Percentiles rank a stretch among this genome's conserved stretches.
These are phyloP conservation scores for Lithobates sylvaticus DNA, from an alignment of 2,797 vertebrate species.

Conservation along the genomic window DNA sequence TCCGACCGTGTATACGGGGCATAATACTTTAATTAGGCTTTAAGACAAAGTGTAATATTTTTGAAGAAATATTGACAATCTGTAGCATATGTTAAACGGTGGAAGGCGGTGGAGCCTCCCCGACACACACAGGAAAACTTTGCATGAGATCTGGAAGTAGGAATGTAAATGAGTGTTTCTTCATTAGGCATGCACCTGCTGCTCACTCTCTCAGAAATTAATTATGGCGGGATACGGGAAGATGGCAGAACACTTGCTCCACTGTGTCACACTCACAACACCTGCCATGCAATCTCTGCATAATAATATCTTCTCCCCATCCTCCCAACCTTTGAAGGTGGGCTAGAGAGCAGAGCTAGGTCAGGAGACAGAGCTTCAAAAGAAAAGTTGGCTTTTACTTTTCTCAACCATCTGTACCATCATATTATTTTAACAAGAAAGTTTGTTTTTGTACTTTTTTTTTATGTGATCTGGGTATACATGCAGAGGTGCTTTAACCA, in stretches of 20 bases:
- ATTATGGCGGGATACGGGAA: constrained; percentile 28
- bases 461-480: no score
- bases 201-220: constrained; percentile 27
- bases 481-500: no score
- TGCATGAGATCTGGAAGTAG: background rate
- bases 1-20: no score
- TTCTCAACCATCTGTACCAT: background rate
- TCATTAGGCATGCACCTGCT: constrained; percentile 35
- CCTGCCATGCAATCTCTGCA: constrained; percentile 25
- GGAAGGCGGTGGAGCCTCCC: background rate
- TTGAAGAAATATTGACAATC: background rate
- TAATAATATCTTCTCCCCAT: background rate
- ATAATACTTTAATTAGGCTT: no score
- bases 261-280: constrained; percentile 2
- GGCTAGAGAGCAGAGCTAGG: background rate
- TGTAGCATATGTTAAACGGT: constrained; percentile 8
- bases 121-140: constrained; percentile 1
- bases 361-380: background rate
- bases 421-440: no score
- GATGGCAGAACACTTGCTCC: constrained; percentile 7
- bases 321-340: background rate
- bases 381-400: background rate
- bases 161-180: constrained; percentile 33
- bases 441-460: no score
- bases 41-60: no score